Percentiles rank a stretch among this genome's conserved stretches.
These are phyloP conservation scores for Chrysolina americana DNA, from an alignment of 2,888 invertebrate genomes.

Conservation along the genomic window DNA sequence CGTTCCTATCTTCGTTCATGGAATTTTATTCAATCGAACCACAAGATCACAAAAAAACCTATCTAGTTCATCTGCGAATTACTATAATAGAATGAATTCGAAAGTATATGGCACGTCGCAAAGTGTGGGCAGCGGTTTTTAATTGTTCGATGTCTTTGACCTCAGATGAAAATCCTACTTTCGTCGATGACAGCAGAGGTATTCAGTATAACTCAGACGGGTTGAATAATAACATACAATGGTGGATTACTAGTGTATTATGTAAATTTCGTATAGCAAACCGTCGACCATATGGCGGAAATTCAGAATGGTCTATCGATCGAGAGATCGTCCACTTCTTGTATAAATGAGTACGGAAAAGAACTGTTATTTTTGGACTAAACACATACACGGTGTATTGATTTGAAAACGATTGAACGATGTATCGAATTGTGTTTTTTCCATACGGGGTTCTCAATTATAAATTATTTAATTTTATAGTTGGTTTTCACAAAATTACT, in stretches of 20 bases:
- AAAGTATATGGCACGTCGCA: not conserved
- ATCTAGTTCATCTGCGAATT: not conserved
- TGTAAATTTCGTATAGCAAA: not conserved
- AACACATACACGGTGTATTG: not conserved
- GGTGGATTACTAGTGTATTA: not conserved
- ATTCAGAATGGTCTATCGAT: not conserved
- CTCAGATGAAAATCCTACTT: not conserved
- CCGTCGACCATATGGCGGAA: not conserved
- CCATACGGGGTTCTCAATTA: no score
- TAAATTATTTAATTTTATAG: no score
- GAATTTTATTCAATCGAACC: not conserved
- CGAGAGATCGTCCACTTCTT: not conserved
- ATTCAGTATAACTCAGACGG: not conserved
- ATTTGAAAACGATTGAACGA: not conserved
- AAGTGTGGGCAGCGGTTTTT: conserved; percentile 5
- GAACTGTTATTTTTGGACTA: not conserved
- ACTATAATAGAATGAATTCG: not conserved
- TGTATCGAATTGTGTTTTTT: not conserved
- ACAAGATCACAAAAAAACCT: not conserved
- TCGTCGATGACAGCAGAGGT: conserved; percentile 19
- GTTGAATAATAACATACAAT: conserved; percentile 13
- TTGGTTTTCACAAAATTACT: no score
- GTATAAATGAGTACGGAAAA: not conserved
- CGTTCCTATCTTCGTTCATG: not conserved
- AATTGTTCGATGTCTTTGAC: conserved; percentile 19